phyloP scores from a whole-genome alignment of 2,888 invertebrate species.

The Calliphora vomitoria region DNA sequence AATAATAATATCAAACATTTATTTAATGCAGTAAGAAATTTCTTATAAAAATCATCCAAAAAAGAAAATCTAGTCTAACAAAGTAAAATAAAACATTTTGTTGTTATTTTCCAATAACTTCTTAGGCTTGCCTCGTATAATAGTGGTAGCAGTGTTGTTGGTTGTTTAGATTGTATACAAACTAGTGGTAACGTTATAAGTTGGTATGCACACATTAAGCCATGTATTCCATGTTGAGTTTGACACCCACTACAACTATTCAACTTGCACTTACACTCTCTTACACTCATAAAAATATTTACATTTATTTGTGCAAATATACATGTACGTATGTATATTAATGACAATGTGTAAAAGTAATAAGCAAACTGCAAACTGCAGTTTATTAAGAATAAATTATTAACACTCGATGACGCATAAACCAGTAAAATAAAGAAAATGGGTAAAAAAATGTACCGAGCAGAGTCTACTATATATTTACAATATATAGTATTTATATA shows the following conservation, averaged over 20 bases:
- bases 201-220: conserved; percentile 45
- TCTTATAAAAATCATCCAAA: neutral
- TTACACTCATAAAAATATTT: neutral
- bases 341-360: neutral
- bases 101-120: neutral
- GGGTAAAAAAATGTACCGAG: neutral
- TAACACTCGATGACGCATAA: conserved; percentile 74
- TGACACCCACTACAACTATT: conserved; percentile 72
- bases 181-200: conserved; percentile 50
- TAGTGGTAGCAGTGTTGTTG: conserved; percentile 26
- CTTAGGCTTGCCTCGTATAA: conserved; percentile 7
- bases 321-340: neutral
- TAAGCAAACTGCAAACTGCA: conserved; percentile 44
- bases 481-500: neutral
- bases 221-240: conserved; percentile 51
- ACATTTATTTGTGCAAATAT: neutral
- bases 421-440: conserved; percentile 56
- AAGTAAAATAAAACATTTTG: too few relatives aligned
- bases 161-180: conserved; percentile 50
- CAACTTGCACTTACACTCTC: conserved; percentile 25
- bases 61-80: too few relatives aligned
- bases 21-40: too few relatives aligned
- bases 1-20: too few relatives aligned
- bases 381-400: conserved; percentile 73
- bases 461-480: conserved; percentile 2